Evolutionary conservation across 2,888 invertebrate genomes (phyloP), one percentile per base, ranked within the genome.

Genomic region (Lasioglossum marginatum): DNA sequence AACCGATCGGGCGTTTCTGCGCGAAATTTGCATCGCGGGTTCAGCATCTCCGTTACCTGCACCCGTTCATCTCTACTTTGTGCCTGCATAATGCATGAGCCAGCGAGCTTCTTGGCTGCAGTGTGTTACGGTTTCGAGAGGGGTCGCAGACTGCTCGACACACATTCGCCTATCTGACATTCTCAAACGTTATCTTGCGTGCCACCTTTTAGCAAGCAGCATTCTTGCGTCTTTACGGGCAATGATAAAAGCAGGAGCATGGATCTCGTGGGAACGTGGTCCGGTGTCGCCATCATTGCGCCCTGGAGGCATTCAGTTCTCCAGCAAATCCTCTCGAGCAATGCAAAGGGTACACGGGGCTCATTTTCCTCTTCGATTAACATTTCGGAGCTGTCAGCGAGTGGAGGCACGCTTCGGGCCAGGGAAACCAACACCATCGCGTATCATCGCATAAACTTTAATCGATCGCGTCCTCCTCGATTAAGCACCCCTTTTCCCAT

Each of bases 51-150:
- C 81, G 83, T 78, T 88, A 83, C 70, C 60, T 31, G 83, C 82
- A 80, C 60, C 52, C 78, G 82, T 84, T 80, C 86, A 77, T 84
- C 89, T 85, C 83, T 87, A 84, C 79, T 85, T 89, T 90, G 75
- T 86, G 87, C 78, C 87, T 92, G 89, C 92, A 92, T 92, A 91
- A 92, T 92, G 91, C 88, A 92, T 92, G 91, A 89, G 81, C 82
- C 89, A 83, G 82, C 80, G 74, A 85, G 87, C 85, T 87, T 88
- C 92, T 88, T 88, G 75, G 83, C 85, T 80, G 77, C 83, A 79
- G 82, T 85, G 83, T 88, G 89, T 87, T 89, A 87, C 86, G 82
- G 86, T 84, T 86, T 86, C 86, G 86, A 88, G 87, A 79, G 86
- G 86, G 86, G 88, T 82, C 80, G 84, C 81, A 84, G 84, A 79